phyloP scores from a whole-genome alignment of 2,797 vertebrate species.

The Cyclura pinguis region DNA sequence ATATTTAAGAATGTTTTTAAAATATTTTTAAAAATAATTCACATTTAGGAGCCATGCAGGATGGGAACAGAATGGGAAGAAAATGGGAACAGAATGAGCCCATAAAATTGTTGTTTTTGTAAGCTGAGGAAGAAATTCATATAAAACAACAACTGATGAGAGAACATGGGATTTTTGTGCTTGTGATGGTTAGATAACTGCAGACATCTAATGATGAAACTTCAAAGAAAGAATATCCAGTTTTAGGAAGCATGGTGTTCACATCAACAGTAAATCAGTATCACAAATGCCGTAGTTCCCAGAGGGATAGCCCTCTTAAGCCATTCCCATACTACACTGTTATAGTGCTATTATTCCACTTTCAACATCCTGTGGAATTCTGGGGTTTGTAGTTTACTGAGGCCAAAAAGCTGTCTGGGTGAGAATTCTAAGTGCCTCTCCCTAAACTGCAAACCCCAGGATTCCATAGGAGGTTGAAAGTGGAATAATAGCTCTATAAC shows the following conservation, averaged over 20 bases:
- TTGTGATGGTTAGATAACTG: too few species aligned
- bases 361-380: too few species aligned
- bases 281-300: neutral
- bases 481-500: too few species aligned
- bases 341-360: too few species aligned
- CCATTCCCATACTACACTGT: too few species aligned
- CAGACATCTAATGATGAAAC: neutral
- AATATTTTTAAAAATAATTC: neutral
- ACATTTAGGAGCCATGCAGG: neutral
- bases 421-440: too few species aligned
- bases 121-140: neutral
- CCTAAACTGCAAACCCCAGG: too few species aligned
- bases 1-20: neutral
- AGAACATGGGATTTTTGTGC: neutral
- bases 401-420: too few species aligned
- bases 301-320: neutral
- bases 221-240: neutral
- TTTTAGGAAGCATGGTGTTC: neutral
- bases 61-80: too few species aligned
- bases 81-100: neutral
- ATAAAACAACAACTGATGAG: neutral
- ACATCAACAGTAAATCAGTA: neutral
- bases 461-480: too few species aligned
- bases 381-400: too few species aligned
- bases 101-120: neutral